Conservation (phyloP, 2,797 vertebrate genomes). For the Heterohyrax brucei region DNA sequence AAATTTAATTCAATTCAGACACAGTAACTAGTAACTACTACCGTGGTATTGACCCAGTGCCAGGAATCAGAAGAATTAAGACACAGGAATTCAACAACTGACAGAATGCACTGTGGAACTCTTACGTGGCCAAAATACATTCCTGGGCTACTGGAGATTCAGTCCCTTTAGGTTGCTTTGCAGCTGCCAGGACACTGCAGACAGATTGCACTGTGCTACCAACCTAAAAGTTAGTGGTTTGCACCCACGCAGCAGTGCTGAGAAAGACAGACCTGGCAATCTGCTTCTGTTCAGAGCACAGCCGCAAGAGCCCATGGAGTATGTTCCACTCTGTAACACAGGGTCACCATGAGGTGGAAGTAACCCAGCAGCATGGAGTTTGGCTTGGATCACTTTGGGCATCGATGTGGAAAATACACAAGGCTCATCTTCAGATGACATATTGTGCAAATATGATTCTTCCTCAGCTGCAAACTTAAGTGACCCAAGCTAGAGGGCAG, state of each 20-base stretch:
- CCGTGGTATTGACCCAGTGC: background rate
- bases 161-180: no score
- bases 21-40: constrained; percentile 24
- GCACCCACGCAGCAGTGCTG: no score
- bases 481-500: background rate
- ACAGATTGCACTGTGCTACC: no score
- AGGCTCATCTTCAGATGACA: background rate
- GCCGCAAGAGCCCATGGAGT: no score
- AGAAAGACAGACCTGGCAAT: no score
- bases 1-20: constrained; percentile 15
- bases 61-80: constrained; percentile 26
- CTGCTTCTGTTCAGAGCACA: no score
- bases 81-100: background rate
- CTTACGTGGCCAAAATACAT: background rate
- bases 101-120: background rate
- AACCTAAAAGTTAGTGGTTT: no score
- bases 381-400: background rate
- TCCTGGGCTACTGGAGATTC: no score
- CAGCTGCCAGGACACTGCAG: no score
- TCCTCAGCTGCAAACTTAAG: background rate
- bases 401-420: background rate
- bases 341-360: no score
- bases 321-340: no score
- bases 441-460: background rate
- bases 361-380: no score